Evolutionary conservation across 2,113 vertebrate species (phyloP), one percentile per base, ranked within the genome.

Genomic region (Aldabrachelys gigantea): DNA sequence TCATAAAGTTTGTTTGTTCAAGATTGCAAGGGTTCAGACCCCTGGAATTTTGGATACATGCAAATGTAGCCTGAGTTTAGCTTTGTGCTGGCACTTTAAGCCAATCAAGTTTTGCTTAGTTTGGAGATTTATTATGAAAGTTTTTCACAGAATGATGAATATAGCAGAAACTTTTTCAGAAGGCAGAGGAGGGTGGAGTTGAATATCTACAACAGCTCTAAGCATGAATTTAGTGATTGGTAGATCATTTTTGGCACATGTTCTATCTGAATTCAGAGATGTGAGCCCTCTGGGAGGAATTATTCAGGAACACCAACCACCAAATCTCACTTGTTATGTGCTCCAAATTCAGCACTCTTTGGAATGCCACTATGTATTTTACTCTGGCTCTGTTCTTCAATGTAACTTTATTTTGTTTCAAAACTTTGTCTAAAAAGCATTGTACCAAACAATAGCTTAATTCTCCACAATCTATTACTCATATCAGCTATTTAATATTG

Each of bases 171-270:
- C 6, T 13, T 93, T 92, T 90, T 84, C 82, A 92, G 22, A 38
- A 56, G 65, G 12, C 24, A 85, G 41, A 82, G 13, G 24, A 13
- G 85, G 82, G 22, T 85, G 62, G 24, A 88, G 82, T 17, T 54
- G 50, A 65, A 81, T 59, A 79, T 9, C 44, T 83, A 81, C 94
- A 95, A 80, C 38, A 89, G 57, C 57, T 92, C 89, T 69, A 79
- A 95, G 85, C 38, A 88, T 38, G 83, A 85, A 89, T 91, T 84
- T 13, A 95, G 79, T 82, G 82, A 92, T 91, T 89, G 96, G 94
- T 95, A 94, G 92, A 94, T 90, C 88, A 83, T 96, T 94, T 95
- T 89, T 89, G 96, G 84, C 97, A 97, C 96, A 96, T 94, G 97
- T 96, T 93, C 91, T 94, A 89, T 80, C 44, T 94, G 87, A 94